Evolutionary conservation across 2,113 vertebrate genomes (phyloP), one percentile per base, ranked within the genome.

Genomic region (Cyanocitta stelleri): DNA sequence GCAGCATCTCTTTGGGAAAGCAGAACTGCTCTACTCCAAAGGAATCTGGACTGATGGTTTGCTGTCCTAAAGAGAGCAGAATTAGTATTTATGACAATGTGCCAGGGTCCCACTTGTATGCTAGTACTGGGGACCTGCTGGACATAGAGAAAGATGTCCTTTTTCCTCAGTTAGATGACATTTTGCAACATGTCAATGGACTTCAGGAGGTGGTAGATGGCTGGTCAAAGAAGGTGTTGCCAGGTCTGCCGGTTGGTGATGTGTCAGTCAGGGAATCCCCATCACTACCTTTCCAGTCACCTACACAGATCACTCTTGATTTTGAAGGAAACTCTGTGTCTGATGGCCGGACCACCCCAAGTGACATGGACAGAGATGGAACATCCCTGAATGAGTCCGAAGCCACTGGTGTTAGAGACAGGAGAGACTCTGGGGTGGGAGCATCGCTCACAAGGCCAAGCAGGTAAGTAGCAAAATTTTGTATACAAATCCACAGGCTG

Each of bases 391-490:
- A 98, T 75, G 99, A 99, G 66, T 98, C 97, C 0, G 99, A 99
- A 86, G 97, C 98, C 49, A 89, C 98, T 7, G 98, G 97, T 74
- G 98, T 98, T 92, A 98, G 98, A 93, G 99, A 99, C 55, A 98
- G 99, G 96, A 98, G 99, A 91, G 99, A 99, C 90, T 99, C 99
- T 5, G 99, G 99, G 22, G 99, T 99, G 1, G 99, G 99, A 54
- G 99, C 99, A 59, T 99, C 99, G 0, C 98, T 99, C 69, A 99
- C 99, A 43, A 98, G 99, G 94, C 99, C 99, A 51, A 99, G 98
- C 96, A 98, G 99, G 99, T 99, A 94, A 96, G 98, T 94, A 83
- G 26, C 48, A 76, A 55, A 55, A 71, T 56, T 55, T 46, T 56
- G 16, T 61, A 48, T 23, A 13, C 32, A 62, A 30, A 54, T 64